Conservation (phyloP, 2,797 vertebrate genomes). For the Malacoraja senta region DNA sequence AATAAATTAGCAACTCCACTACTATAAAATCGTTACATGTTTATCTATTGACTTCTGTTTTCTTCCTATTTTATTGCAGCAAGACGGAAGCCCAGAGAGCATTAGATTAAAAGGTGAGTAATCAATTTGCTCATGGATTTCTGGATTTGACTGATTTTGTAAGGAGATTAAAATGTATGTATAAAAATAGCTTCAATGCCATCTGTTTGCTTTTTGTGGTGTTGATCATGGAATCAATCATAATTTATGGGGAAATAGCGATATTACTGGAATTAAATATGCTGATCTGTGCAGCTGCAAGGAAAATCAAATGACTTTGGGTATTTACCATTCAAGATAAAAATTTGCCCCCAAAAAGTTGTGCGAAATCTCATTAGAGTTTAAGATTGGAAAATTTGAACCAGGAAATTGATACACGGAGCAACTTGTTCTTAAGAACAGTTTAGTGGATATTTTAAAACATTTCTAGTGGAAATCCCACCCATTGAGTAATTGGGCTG, state of each 20-base stretch:
- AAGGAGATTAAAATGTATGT: background rate
- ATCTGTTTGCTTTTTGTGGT: constrained; percentile 9
- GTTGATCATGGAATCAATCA: background rate
- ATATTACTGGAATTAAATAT: background rate
- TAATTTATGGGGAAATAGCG: background rate
- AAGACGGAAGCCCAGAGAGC: constrained; percentile 76
- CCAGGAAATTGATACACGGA: too few relatives aligned
- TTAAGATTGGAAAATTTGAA: too few relatives aligned
- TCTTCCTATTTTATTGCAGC: constrained; percentile 63
- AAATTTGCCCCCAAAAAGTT: background rate
- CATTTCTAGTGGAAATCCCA: too few relatives aligned
- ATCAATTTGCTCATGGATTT: constrained; percentile 43
- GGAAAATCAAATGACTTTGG: background rate
- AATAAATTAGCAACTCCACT: background rate
- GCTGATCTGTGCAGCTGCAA: background rate
- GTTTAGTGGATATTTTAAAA: too few relatives aligned
- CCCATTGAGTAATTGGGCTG: too few relatives aligned
- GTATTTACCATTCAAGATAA: background rate
- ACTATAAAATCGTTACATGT: background rate
- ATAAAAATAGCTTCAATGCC: background rate
- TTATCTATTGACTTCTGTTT: constrained; percentile 39
- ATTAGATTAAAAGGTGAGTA: constrained; percentile 77
- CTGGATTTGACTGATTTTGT: background rate
- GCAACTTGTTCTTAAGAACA: too few relatives aligned
- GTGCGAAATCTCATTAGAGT: background rate